Percentiles rank a stretch among this genome's conserved stretches.
phyloP scores from a whole-genome alignment of 2,888 invertebrate species.

The Yponomeuta sedellus region DNA sequence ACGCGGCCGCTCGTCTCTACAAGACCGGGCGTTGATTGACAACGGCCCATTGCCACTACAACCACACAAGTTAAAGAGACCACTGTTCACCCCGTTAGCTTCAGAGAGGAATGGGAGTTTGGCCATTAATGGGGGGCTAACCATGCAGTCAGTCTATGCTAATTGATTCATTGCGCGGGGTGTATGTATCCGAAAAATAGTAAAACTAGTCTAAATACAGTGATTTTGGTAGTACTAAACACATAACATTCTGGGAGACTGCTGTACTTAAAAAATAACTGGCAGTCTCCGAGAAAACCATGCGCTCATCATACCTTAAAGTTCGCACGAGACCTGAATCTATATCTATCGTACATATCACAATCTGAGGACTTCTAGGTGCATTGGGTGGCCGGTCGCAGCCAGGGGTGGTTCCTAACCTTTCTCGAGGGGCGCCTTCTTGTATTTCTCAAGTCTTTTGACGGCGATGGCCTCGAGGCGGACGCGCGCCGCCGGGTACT shows the following conservation, averaged over 20 bases:
- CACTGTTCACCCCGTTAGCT: not conserved
- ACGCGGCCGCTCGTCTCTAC: slow-evolving; percentile 94
- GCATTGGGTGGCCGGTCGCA: not conserved
- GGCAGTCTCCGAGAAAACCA: not conserved
- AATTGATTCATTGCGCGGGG: not conserved
- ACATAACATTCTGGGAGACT: no score
- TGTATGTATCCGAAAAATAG: not conserved
- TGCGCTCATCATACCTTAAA: not conserved
- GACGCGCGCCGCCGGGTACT: slow-evolving; percentile 94
- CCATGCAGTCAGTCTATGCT: not conserved
- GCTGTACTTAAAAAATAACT: no score
- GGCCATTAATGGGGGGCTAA: not conserved
- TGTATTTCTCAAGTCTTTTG: slow-evolving; percentile 97
- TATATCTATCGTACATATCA: not conserved
- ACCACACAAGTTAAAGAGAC: slow-evolving; percentile 22
- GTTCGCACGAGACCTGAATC: not conserved
- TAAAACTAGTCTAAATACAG: no score
- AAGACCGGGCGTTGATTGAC: slow-evolving; percentile 96
- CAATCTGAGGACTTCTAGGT: not conserved
- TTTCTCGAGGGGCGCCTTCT: slow-evolving; percentile 94
- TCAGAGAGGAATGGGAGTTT: not conserved
- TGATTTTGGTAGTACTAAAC: no score
- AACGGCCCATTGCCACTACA: slow-evolving; percentile 94
- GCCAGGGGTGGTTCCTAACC: slow-evolving; percentile 68
- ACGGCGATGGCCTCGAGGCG: slow-evolving; percentile 97